Evolutionary conservation across 2,888 invertebrate genomes (phyloP).

Genomic region (Isoperla grammatica): DNA sequence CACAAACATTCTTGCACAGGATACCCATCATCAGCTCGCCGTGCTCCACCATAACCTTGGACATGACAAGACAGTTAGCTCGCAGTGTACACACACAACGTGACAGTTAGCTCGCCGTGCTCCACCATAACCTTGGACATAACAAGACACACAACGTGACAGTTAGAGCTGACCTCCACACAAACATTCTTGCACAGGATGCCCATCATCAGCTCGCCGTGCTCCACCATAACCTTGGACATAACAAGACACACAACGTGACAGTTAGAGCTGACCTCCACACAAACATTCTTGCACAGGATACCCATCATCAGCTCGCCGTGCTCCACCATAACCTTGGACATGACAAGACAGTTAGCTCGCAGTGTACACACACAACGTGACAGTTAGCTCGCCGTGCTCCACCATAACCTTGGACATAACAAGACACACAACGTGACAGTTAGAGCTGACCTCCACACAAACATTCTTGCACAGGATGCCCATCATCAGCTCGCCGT

Average conservation of each 20-base stretch:
- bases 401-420: no score
- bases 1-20: slow-evolving; percentile 96
- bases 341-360: not conserved
- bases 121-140: no score
- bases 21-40: slow-evolving; percentile 98
- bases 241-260: no score
- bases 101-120: no score
- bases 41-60: slow-evolving; percentile 88
- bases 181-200: slow-evolving; percentile 99
- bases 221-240: slow-evolving; percentile 90
- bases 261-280: no score
- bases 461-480: slow-evolving; percentile 99
- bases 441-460: no score
- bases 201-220: slow-evolving; percentile 95
- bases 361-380: not conserved
- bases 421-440: no score
- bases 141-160: no score
- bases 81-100: not conserved
- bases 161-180: no score
- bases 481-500: slow-evolving; percentile 95
- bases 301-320: slow-evolving; percentile 98
- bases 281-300: slow-evolving; percentile 96
- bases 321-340: slow-evolving; percentile 88
- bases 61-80: not conserved
- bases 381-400: no score